Conservation (phyloP, 1,140 invertebrate genomes). For the Drosophila cardini region DNA sequence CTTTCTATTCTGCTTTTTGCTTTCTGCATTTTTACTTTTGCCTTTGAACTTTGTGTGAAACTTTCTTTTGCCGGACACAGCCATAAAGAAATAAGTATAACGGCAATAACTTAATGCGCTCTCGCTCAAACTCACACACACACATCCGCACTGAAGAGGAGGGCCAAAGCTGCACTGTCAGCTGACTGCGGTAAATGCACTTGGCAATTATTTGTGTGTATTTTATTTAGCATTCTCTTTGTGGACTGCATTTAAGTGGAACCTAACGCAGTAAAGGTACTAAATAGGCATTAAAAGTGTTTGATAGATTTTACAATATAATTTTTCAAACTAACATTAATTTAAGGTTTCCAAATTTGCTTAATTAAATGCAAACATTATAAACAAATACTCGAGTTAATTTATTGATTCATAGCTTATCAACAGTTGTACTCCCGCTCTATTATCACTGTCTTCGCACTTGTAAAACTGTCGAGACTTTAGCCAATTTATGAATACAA, state of each 20-base stretch:
- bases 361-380: not conserved
- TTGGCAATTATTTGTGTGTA: constrained; percentile 38
- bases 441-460: not conserved
- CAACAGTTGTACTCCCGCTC: not conserved
- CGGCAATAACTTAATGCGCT: constrained; percentile 35
- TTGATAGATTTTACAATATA: too few species aligned
- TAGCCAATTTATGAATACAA: not conserved
- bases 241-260: constrained; percentile 31
- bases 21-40: constrained; percentile 14
- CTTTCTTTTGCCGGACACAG: constrained; percentile 41
- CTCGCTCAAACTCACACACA: not conserved
- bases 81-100: constrained; percentile 45
- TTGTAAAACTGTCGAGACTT: not conserved
- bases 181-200: constrained; percentile 17
- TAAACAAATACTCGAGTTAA: constrained; percentile 1
- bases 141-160: not conserved
- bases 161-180: constrained; percentile 2
- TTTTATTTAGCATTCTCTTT: constrained; percentile 28
- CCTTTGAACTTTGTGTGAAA: constrained; percentile 43
- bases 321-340: too few species aligned
- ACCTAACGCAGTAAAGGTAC: constrained; percentile 23
- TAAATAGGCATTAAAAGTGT: too few species aligned
- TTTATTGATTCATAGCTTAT: constrained; percentile 1
- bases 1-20: constrained; percentile 14
- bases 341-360: too few species aligned